Conservation (phyloP, 2,888 invertebrate genomes). For the Limenitis arthemis region DNA sequence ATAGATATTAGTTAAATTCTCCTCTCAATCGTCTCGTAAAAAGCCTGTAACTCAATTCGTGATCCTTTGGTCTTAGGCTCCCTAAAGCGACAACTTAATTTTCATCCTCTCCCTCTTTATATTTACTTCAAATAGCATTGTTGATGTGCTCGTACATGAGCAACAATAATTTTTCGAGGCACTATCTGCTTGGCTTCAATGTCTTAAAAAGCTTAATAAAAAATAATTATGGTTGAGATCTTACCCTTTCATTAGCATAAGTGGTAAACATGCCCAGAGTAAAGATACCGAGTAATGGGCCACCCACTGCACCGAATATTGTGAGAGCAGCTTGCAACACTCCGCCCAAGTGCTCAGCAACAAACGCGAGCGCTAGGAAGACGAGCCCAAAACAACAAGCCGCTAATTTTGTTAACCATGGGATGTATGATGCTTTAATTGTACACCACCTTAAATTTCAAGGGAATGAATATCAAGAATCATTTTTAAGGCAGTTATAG, state of each 20-base stretch:
- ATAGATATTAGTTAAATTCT: background rate
- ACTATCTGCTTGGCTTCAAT: too few species aligned
- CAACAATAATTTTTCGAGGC: too few species aligned
- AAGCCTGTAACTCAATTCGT: too few species aligned
- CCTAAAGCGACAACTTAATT: too few species aligned
- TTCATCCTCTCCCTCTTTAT: too few species aligned
- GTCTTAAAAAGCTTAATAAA: background rate
- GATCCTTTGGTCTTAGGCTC: too few species aligned
- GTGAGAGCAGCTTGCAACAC: slow-evolving; percentile 90
- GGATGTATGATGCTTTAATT: slow-evolving; percentile 43
- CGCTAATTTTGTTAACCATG: slow-evolving; percentile 75
- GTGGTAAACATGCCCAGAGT: slow-evolving; percentile 88
- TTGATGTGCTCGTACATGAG: too few species aligned
- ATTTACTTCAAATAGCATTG: too few species aligned
- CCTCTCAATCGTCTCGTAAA: too few species aligned
- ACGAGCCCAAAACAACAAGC: slow-evolving; percentile 81
- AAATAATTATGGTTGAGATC: slow-evolving; percentile 19
- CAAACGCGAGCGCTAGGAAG: slow-evolving; percentile 86
- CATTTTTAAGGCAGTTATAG: background rate
- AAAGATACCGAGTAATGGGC: slow-evolving; percentile 89
- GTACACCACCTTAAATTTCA: slow-evolving; percentile 43
- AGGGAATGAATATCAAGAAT: background rate
- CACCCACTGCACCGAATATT: slow-evolving; percentile 90
- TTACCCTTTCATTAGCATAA: slow-evolving; percentile 78
- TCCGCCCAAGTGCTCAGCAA: slow-evolving; percentile 87